Conservation (phyloP, 2,888 invertebrate species). For the Trachelus iudaicus region DNA sequence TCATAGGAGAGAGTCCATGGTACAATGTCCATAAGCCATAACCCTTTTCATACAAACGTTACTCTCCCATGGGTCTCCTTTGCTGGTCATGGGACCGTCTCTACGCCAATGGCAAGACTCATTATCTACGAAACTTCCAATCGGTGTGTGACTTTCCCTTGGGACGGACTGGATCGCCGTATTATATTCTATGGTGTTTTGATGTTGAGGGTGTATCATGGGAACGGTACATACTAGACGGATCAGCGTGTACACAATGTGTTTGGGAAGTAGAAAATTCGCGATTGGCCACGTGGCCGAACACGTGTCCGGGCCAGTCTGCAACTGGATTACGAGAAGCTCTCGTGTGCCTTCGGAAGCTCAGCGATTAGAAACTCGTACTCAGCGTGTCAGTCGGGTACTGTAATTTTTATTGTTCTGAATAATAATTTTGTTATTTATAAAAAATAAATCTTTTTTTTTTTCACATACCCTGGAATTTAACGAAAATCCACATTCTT, state of each 20-base stretch:
- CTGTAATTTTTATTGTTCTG: background rate
- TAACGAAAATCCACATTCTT: background rate
- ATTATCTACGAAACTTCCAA: constrained; percentile 5
- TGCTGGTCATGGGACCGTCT: constrained; percentile 38
- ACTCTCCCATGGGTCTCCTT: constrained; percentile 43
- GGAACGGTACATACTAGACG: constrained; percentile 35
- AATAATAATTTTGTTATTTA: background rate
- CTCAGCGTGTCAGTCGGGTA: background rate
- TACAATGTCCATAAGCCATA: background rate
- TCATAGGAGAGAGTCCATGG: constrained; percentile 18
- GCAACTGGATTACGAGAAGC: constrained; percentile 16
- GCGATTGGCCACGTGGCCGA: constrained; percentile 42
- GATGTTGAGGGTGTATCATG: constrained; percentile 30
- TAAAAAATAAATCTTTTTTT: background rate
- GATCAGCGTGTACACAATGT: constrained; percentile 34
- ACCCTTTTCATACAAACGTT: constrained; percentile 9
- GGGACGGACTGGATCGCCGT: constrained; percentile 4
- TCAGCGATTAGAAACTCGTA: background rate
- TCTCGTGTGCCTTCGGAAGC: background rate
- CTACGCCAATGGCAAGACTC: constrained; percentile 4
- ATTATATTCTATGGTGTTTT: constrained; percentile 1
- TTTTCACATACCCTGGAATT: background rate
- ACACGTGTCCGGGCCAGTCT: constrained; percentile 29
- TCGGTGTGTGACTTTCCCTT: constrained; percentile 3
- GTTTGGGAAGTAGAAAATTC: constrained; percentile 44